Conservation (phyloP, 1,140 invertebrate species). For the Vanessa tameamea region DNA sequence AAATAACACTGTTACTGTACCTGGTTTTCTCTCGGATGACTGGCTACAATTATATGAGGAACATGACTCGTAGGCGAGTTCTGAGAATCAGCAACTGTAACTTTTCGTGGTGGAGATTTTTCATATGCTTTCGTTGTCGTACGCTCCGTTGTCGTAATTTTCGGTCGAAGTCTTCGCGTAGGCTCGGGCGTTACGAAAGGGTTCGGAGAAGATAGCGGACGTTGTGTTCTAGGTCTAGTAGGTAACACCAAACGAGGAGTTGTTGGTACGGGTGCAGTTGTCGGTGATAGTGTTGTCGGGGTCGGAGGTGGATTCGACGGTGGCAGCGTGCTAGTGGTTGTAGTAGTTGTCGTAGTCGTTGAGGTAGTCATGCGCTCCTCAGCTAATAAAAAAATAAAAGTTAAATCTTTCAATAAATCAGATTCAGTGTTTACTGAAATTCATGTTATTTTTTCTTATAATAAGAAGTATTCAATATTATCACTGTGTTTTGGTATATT, state of each 20-base stretch:
- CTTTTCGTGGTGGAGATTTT: conserved; percentile 60
- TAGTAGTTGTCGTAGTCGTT: conserved; percentile 52
- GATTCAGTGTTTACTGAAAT: background rate
- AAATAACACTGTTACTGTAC: conserved; percentile 34
- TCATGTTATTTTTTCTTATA: too few relatives aligned
- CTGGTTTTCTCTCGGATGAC: conserved; percentile 83
- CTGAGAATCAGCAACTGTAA: conserved; percentile 58
- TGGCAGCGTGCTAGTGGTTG: conserved; percentile 61
- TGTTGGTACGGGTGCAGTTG: conserved; percentile 28
- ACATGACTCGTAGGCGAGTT: conserved; percentile 68
- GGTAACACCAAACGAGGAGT: conserved; percentile 52
- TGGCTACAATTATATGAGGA: conserved; percentile 83
- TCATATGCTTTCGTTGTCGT: conserved; percentile 65
- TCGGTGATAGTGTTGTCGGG: conserved; percentile 42
- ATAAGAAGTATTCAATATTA: too few relatives aligned
- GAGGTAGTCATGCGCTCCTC: conserved; percentile 61
- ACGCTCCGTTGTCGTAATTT: conserved; percentile 54
- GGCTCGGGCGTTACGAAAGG: conserved; percentile 43
- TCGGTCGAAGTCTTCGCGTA: conserved; percentile 50
- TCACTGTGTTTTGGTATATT: background rate
- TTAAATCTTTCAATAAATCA: background rate
- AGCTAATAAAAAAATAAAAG: conserved; percentile 34
- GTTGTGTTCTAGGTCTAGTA: conserved; percentile 42
- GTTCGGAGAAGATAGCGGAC: conserved; percentile 50
- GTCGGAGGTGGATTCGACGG: conserved; percentile 45